Base-by-base conservation (phyloP, 2,888 invertebrate genomes). In the Arenicola marina region DNA sequence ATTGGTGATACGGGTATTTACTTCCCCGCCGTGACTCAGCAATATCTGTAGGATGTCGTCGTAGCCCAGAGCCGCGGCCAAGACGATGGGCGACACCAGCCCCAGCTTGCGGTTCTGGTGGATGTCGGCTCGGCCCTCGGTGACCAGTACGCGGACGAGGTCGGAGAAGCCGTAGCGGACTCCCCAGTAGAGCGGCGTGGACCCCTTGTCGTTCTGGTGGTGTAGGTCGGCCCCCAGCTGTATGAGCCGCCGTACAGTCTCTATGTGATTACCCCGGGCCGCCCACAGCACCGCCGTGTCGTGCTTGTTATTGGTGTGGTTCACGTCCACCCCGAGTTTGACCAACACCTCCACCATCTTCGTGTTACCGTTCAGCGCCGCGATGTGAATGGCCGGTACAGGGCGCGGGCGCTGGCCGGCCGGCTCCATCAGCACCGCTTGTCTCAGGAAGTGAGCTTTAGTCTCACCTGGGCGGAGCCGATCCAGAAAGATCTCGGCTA, bases 231-330 rank as follows among this genome's bases (percentile, higher is more conserved):
- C 80, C 1, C 72, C 62, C 18, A 65, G 44, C 29, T 56, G 26
- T 32, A 71, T 66, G 2, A 71, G 53, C 18, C 34, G 21, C 2
- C 60, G 46, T 7, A 67, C 65, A 7, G 71, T 67, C 11, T 67
- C 63, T 3, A 69, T 59, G 56, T 77, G 76, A 33, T 77, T 77
- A 70, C 75, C 75, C 45, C 80, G 66, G 15, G 78, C 72, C n/a
- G 81, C 81, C 80, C 80, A 81, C 45, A 81, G 65, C n/a, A 80
- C 62, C 0, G 81, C 73, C 0, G 80, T 80, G 67, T 82, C 82
- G 18, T 78, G 74, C 63, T 79, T 81, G 4, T 68, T 71, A 59
- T 71, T 71, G 21, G 53, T 62, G 11, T 45, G 26, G 46, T 63
- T 66, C 4, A 61, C 59, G 44, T 60, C 65, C 4, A 68, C 59